phyloP scores from a whole-genome alignment of 2,888 invertebrate genomes.

The Arrhopalites spinosus region DNA sequence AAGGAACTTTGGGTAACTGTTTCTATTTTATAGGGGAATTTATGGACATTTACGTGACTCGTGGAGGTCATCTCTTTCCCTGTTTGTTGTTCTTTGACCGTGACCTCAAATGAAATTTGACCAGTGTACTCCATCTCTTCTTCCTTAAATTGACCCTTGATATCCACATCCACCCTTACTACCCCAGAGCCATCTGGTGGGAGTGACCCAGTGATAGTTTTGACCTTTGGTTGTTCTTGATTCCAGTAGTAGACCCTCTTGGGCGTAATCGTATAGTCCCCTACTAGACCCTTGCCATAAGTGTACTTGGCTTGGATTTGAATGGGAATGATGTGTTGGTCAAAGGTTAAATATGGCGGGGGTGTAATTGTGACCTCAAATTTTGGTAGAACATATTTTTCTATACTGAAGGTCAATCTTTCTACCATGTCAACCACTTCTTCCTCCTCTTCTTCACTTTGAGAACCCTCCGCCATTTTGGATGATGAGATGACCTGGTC shows the following conservation, averaged over 20 bases:
- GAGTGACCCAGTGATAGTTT: neutral
- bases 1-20: conserved; percentile 79
- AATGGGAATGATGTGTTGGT: conserved; percentile 74
- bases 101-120: conserved; percentile 3
- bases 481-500: too few relatives aligned
- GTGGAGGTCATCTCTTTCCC: conserved; percentile 34
- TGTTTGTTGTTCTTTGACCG: conserved; percentile 14
- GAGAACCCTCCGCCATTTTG: neutral
- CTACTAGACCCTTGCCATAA: too few relatives aligned
- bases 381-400: conserved; percentile 89
- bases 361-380: conserved; percentile 85
- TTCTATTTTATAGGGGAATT: conserved; percentile 74
- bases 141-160: conserved; percentile 1
- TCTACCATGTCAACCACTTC: too few relatives aligned
- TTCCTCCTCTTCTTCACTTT: neutral
- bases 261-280: too few relatives aligned
- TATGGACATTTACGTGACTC: conserved; percentile 65
- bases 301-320: conserved; percentile 68
- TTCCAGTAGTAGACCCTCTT: too few relatives aligned
- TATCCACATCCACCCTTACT: neutral
- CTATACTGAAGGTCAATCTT: conserved; percentile 69
- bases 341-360: conserved; percentile 78
- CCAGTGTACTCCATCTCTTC: neutral
- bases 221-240: neutral
- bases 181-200: neutral